Evolutionary conservation across 2,113 vertebrate genomes (phyloP).

Genomic region (Vanacampus margaritifer): DNA sequence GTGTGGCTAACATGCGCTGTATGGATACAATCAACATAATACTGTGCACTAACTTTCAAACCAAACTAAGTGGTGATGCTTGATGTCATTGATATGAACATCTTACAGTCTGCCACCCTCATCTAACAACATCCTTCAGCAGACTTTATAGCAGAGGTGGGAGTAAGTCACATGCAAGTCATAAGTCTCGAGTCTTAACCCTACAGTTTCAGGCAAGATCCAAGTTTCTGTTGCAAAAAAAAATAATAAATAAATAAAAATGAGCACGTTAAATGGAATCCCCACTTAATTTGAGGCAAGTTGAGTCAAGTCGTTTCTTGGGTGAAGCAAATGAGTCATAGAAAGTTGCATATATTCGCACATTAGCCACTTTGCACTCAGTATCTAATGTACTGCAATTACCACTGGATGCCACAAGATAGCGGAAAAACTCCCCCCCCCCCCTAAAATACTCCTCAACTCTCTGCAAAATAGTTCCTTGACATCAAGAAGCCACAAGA

Average conservation of each 20-base stretch:
- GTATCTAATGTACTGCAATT: background rate
- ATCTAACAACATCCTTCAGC: constrained; percentile 6
- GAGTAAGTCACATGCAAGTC: no score
- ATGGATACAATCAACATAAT: background rate
- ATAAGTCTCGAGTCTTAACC: no score
- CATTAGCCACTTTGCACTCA: no score
- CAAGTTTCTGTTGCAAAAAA: no score
- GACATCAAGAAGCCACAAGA: background rate
- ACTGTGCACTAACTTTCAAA: background rate
- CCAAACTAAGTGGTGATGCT: constrained; percentile 4
- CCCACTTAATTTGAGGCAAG: no score
- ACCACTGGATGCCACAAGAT: background rate
- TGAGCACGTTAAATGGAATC: no score
- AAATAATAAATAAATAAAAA: no score
- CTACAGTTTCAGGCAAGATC: no score
- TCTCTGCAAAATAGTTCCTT: background rate
- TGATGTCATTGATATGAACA: constrained; percentile 35
- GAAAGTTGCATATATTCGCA: no score
- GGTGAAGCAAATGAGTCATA: no score
- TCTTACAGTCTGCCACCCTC: background rate
- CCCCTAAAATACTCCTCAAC: background rate
- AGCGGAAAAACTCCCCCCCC: background rate
- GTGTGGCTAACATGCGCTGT: background rate
- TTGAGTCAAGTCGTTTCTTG: no score
- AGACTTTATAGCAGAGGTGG: constrained; percentile 5